Conservation (phyloP, 2,797 vertebrate species). For the Holocentrus rufus region DNA sequence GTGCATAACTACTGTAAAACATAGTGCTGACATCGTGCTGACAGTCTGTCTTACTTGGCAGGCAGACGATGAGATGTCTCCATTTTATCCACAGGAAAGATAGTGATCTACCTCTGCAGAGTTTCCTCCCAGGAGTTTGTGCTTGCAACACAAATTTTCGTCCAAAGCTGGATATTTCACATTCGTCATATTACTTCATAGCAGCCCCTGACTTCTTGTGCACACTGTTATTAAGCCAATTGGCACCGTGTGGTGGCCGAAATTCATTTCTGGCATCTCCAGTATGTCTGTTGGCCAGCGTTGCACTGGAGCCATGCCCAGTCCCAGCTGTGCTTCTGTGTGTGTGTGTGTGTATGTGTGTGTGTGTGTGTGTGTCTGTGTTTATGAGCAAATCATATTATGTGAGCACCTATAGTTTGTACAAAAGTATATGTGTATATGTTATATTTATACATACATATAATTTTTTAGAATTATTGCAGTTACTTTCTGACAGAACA, state of each 20-base stretch:
- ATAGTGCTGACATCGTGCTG: slow-evolving; percentile 38
- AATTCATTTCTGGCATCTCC: slow-evolving; percentile 66
- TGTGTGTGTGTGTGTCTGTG: slow-evolving; percentile 8
- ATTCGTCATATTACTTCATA: slow-evolving; percentile 78
- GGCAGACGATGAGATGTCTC: slow-evolving; percentile 29
- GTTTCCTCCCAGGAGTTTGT: slow-evolving; percentile 59
- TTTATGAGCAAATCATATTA: neutral
- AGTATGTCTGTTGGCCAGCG: slow-evolving; percentile 61
- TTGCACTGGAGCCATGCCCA: slow-evolving; percentile 26
- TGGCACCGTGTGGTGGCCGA: slow-evolving; percentile 59
- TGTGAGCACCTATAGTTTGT: neutral
- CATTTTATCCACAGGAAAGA: slow-evolving; percentile 51
- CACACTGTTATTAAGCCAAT: slow-evolving; percentile 60
- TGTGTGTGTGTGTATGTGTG: slow-evolving; percentile 24
- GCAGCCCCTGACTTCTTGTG: slow-evolving; percentile 45
- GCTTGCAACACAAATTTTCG: slow-evolving; percentile 49
- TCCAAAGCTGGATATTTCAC: slow-evolving; percentile 57
- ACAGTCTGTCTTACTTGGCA: slow-evolving; percentile 52
- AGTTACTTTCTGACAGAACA: too few species aligned
- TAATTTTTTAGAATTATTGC: too few species aligned
- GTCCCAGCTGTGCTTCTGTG: slow-evolving; percentile 45
- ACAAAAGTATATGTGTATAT: neutral
- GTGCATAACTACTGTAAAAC: slow-evolving; percentile 36
- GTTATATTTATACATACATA: neutral
- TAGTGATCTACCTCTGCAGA: slow-evolving; percentile 56